Percentiles rank a stretch among this genome's conserved stretches.
Evolutionary conservation across 1,140 invertebrate genomes (phyloP).

Genomic region (Monochamus saltuarius): DNA sequence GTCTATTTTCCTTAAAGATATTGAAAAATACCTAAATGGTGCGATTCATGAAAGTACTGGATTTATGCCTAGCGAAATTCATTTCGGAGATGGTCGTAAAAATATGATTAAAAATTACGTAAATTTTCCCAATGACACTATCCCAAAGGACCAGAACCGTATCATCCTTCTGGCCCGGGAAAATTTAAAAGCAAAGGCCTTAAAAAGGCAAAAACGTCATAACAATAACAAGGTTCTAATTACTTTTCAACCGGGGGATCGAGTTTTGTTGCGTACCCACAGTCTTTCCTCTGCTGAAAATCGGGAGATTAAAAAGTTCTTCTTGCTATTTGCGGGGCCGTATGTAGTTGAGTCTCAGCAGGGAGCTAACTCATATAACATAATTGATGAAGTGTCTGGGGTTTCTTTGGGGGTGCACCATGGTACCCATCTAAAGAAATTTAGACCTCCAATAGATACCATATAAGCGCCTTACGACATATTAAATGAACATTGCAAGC

Average conservation of each 20-base stretch:
- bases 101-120: not conserved
- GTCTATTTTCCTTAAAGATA: not conserved
- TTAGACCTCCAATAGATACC: no score
- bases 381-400: no score
- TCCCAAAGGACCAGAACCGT: not conserved
- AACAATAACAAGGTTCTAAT: not conserved
- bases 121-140: no score
- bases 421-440: no score
- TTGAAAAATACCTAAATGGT: not conserved
- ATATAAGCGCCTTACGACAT: no score
- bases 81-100: not conserved
- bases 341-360: not conserved
- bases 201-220: not conserved
- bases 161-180: not conserved
- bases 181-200: no score
- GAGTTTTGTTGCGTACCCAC: not conserved
- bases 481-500: no score
- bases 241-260: not conserved
- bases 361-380: no score
- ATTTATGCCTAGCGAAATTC: not conserved
- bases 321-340: not conserved
- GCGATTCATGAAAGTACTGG: constrained; percentile 7
- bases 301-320: not conserved
- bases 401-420: no score
- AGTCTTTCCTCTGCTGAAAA: not conserved